Percentiles rank a stretch among this genome's conserved stretches.
Evolutionary conservation across 2,797 vertebrate genomes (phyloP).

Genomic region (Steatocranus sp.): DNA sequence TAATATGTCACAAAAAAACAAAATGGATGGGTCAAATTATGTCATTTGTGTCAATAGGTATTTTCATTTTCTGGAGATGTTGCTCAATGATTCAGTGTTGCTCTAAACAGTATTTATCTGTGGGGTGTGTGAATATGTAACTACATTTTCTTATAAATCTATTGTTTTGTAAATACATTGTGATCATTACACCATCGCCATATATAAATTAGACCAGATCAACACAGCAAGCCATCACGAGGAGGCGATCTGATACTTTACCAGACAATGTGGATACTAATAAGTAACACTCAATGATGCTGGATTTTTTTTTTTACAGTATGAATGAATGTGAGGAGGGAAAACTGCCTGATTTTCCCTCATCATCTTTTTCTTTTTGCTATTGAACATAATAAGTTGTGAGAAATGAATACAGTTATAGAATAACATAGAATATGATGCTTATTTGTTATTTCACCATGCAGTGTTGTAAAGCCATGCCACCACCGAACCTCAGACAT

Average conservation of each 20-base stretch:
- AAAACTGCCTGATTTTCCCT: constrained; percentile 43
- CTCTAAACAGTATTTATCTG: constrained; percentile 65
- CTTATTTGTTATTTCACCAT: constrained; percentile 40
- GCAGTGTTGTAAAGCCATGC: constrained; percentile 16
- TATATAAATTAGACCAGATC: constrained; percentile 37
- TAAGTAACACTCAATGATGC: constrained; percentile 61
- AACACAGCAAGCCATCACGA: constrained; percentile 39
- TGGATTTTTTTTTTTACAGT: constrained; percentile 71
- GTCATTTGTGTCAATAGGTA: constrained; percentile 58
- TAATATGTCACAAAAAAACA: constrained; percentile 40
- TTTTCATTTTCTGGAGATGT: constrained; percentile 64
- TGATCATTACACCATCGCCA: constrained; percentile 54
- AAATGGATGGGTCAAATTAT: constrained; percentile 40
- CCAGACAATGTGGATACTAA: constrained; percentile 50
- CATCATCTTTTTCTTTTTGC: constrained; percentile 32
- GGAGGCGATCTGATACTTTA: constrained; percentile 39
- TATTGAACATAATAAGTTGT: constrained; percentile 48
- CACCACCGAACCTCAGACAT: constrained; percentile 7
- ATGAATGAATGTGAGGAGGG: constrained; percentile 54
- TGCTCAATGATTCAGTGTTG: constrained; percentile 64
- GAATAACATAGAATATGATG: constrained; percentile 38
- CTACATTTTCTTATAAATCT: constrained; percentile 68
- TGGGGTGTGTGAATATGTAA: constrained; percentile 74
- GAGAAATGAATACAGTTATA: constrained; percentile 48
- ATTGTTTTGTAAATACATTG: constrained; percentile 71